Base-by-base conservation (phyloP, 35 echinoderm and acorn worm genomes). In the Stichopus chloronotus region DNA sequence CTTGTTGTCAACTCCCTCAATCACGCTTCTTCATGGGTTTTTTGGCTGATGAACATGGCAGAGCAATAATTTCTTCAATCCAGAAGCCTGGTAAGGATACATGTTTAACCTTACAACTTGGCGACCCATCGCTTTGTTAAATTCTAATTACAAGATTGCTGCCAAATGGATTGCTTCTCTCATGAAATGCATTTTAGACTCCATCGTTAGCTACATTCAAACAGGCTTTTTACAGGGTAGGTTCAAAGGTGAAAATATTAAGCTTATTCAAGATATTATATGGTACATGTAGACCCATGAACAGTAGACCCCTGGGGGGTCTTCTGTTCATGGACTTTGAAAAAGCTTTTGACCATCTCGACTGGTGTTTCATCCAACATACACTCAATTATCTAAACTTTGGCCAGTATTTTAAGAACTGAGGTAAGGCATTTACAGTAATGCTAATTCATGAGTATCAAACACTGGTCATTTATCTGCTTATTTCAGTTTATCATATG, bases 1-100 rank as follows among this genome's bases (percentile, higher is more conserved):
- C 13, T 76, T 76, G 72, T 76, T 16, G 72, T 76, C 72, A 76
- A 76, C 72, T 76, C 72, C 72, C 72, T 76, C 24, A 76, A 76
- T 76, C 24, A 11, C 24, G 9, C 7, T 76, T 76, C 12, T 16
- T 24, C 13, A 76, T 20, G 72, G 72, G 72, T 5, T 76, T 76
- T 76, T 76, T 76, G 24, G 72, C 72, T 76, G 72, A 13, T 24
- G 72, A 76, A 76, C 72, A 76, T 4, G 72, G 72, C 24, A 76
- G 72, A 76, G 72, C 72, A 76, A 24, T 76, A 20, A 76, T 76
- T 76, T 76, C 9, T 76, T 76, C 11, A 76, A 76, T 76, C 24
- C 9, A 17, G 24, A 76, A 76, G 24, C 72, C 72, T 76, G 72
- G 72, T 76, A 13, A 76, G 72, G 72, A 76, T 76, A 76, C 72